Conservation (phyloP, 2,888 invertebrate species). For the Nomada flava region DNA sequence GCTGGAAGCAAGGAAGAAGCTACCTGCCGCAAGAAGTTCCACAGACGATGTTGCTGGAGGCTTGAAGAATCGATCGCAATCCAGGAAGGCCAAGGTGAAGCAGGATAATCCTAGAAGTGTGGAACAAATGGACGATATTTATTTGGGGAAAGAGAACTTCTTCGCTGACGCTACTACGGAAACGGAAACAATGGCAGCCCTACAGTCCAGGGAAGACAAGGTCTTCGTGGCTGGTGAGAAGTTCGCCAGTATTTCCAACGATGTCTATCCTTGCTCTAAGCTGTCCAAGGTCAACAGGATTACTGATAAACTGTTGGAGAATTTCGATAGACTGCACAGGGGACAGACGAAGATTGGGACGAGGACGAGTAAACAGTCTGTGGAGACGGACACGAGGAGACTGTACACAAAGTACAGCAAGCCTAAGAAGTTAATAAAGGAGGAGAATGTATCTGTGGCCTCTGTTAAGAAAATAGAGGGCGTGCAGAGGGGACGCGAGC, state of each 20-base stretch:
- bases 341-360: neutral
- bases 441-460: neutral
- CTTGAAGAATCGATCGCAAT: neutral
- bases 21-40: neutral
- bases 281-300: slow-evolving; percentile 10
- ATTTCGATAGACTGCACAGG: slow-evolving; percentile 20
- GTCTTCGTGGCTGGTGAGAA: neutral
- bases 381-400: slow-evolving; percentile 15
- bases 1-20: slow-evolving; percentile 44
- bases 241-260: neutral
- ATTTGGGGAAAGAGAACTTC: slow-evolving; percentile 33
- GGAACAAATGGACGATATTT: neutral
- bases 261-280: neutral
- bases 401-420: slow-evolving; percentile 30
- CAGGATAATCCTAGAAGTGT: neutral
- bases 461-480: slow-evolving; percentile 33
- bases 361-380: neutral
- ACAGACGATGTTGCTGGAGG: accelerated
- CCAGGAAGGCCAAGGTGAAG: neutral
- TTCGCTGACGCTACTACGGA: neutral
- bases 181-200: neutral
- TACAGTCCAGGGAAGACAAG: neutral
- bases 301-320: slow-evolving; percentile 5
- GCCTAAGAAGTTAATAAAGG: neutral
- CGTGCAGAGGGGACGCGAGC: slow-evolving; percentile 32